Base-by-base conservation (phyloP, 2,113 vertebrate genomes). In the Melanerpes formicivorus region DNA sequence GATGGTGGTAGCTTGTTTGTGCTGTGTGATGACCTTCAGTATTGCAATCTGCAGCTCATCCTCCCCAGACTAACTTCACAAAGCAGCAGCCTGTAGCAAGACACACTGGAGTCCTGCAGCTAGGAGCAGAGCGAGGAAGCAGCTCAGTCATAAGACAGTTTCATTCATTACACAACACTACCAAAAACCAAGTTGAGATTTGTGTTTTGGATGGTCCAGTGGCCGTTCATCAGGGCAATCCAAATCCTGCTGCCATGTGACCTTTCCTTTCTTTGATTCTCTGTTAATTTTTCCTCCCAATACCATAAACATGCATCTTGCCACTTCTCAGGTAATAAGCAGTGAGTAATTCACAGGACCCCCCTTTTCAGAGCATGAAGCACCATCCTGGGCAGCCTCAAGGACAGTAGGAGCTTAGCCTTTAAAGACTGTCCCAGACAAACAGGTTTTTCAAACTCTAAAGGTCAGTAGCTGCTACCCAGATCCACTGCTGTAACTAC, bases 301-400 rank as follows among this genome's bases (percentile, higher is more conserved):
- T 6, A 58, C 18, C 14, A 80, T 66, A 29, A 64, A 67, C 21
- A 6, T 1, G 1, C 27, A 14, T 3, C 30, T 55, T 62, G 72
- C 14, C 42, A 0, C 6, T 18, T 29, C 23, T 5, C 81, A 71
- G 32, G 48, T 16, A 54, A 26, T 0, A 0, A 69, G 71, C 62
- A 70, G 56, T 0, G 29, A 25, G 29, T 4, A 44, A 52, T 50
- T 56, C 6, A 32, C 17, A n/a, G 48, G n/a, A 62, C 60, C 23
- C 7, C 21, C 17, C n/a, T 37, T n/a, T 27, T 9, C 29, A 17
- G 69, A 48, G 62, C 58, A 10, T 6, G 32, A 64, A 72, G 62
- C 60, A 58, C 23, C 11, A 0, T 7, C 19, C 60, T 3, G 30
- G n/a, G 75, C 27, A 71, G 21, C 44, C 37, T 42, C 56, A 60